Evolutionary conservation across 2,113 vertebrate species (phyloP).

Genomic region (Spea multiplicata): DNA sequence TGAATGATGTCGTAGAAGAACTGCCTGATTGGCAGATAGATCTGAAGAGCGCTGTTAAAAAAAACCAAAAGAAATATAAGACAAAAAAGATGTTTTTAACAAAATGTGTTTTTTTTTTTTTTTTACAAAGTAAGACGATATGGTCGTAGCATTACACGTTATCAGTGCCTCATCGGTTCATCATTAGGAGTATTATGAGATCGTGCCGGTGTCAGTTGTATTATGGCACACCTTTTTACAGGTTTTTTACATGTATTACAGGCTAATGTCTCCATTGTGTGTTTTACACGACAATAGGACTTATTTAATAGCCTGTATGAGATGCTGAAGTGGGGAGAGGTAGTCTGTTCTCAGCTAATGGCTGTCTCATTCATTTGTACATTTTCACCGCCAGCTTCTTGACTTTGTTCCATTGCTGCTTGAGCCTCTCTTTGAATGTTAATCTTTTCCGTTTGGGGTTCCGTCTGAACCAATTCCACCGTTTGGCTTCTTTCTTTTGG

Average conservation of each 20-base stretch:
- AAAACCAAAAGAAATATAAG: not conserved
- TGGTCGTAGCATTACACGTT: too few species aligned
- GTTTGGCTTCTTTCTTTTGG: slow-evolving; percentile 62
- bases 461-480: slow-evolving; percentile 54
- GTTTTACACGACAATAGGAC: too few species aligned
- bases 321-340: too few species aligned
- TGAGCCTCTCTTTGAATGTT: slow-evolving; percentile 61
- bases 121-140: too few species aligned
- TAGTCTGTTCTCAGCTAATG: too few species aligned
- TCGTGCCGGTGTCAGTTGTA: too few species aligned
- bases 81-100: not conserved
- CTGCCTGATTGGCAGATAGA: slow-evolving; percentile 67
- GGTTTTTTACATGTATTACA: not conserved
- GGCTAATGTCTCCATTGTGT: too few species aligned
- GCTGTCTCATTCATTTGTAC: slow-evolving; percentile 49
- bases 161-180: too few species aligned
- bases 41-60: slow-evolving; percentile 59
- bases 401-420: slow-evolving; percentile 61
- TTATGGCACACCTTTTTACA: not conserved
- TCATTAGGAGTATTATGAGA: too few species aligned
- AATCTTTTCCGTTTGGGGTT: slow-evolving; percentile 61
- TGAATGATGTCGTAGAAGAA: slow-evolving; percentile 76
- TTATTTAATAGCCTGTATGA: too few species aligned
- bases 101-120: too few species aligned
- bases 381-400: slow-evolving; percentile 63